Evolutionary conservation across 2,888 invertebrate species (phyloP), one percentile per base, ranked within the genome.

Genomic region (Drosophila emarginata): DNA sequence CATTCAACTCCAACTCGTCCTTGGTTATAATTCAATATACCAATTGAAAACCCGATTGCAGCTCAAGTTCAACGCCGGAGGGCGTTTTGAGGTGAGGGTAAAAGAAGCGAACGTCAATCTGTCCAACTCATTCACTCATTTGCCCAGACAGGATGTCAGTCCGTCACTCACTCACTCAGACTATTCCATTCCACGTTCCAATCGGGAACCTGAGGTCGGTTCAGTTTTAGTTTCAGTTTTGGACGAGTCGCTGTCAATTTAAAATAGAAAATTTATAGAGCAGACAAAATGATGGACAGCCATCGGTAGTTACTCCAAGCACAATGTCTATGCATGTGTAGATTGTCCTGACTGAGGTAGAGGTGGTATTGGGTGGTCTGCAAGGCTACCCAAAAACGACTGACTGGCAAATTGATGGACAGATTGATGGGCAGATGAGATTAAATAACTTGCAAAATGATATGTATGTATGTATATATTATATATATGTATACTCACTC

Each of bases 341-440:
- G 32, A 23, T 56, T 65, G 72, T 63, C 63, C 70, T 71, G 45
- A 12, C 18, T 45, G 21, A 21, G 11, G 4, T 32, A 9, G 14
- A 39, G 36, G 32, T 45, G 18, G 32, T 26, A 53, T 56, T 52
- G 69, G 70, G 57, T 63, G 74, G 52, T 58, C 56, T 66, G 53
- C 64, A 53, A 57, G 69, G 71, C 64, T 23, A 60, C 67, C 52
- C 52, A 39, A 66, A 60, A 63, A 53, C 66, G 74, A 64, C 64
- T 70, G 77, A 66, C 72, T 85, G 90, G 90, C 91, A 91, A 91
- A 91, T 91, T 91, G 91, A 91, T 88, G 90, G 91, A 91, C 91
- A 91, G 89, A 84, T 89, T 91, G 91, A 91, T 90, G 89, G 91
- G 91, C 91, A 90, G 91, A 90, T 91, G 88, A 89, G 89, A 91